Evolutionary conservation across 2,113 vertebrate genomes (phyloP).

Genomic region (Callipepla squamata): DNA sequence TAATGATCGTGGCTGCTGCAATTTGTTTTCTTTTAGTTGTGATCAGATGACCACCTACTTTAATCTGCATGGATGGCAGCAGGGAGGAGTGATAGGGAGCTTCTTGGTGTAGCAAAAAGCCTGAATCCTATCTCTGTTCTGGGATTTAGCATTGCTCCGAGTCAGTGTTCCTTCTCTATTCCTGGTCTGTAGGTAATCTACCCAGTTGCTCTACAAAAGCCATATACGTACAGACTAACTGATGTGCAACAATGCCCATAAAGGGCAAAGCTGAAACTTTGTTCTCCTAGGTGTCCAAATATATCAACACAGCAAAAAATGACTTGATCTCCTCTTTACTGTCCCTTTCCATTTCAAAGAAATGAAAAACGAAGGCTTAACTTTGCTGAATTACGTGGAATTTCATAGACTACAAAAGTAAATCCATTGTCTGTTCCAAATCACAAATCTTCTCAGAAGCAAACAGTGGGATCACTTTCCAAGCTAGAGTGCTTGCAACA

Average conservation of each 20-base stretch:
- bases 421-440: not conserved
- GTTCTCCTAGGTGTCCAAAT: not conserved
- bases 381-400: not conserved
- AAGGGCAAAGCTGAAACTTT: not conserved
- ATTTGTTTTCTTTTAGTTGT: not conserved
- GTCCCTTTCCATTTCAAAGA: not conserved
- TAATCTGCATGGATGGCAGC: not conserved
- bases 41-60: not conserved
- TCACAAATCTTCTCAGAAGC: not conserved
- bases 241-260: not conserved
- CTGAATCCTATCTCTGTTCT: not conserved
- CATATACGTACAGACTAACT: not conserved
- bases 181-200: not conserved
- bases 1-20: not conserved
- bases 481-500: not conserved
- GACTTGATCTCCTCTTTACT: not conserved
- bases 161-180: not conserved
- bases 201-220: not conserved
- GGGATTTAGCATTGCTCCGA: not conserved
- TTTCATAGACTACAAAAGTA: not conserved
- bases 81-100: constrained; percentile 2
- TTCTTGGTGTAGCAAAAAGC: not conserved
- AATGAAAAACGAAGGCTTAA: not conserved
- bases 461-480: not conserved
- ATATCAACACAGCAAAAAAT: not conserved